Percentiles rank a stretch among this genome's conserved stretches.
These are phyloP conservation scores for Drosophila arizonae DNA, from an alignment of 1,140 invertebrate species.

Conservation along the genomic window DNA sequence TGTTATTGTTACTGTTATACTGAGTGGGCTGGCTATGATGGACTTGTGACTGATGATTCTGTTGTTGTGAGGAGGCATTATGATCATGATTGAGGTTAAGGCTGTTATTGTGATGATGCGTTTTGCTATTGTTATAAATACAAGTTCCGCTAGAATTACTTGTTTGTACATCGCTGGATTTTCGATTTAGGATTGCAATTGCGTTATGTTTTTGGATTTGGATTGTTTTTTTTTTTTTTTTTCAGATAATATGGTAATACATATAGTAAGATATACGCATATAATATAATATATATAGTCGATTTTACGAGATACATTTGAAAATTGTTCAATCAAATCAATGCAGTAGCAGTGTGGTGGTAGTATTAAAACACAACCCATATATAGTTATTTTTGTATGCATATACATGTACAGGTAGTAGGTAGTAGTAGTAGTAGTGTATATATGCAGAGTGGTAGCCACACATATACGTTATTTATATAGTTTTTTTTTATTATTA, in stretches of 20 bases:
- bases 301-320: constrained; percentile 79
- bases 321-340: constrained; percentile 81
- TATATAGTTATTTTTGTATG: constrained; percentile 82
- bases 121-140: constrained; percentile 81
- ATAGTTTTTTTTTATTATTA: constrained; percentile 71
- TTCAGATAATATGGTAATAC: constrained; percentile 76
- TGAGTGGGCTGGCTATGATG: constrained; percentile 26
- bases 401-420: constrained; percentile 82
- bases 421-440: constrained; percentile 76
- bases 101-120: constrained; percentile 71
- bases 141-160: constrained; percentile 82
- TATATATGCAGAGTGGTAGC: constrained; percentile 80
- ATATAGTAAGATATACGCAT: constrained; percentile 71
- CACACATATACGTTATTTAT: constrained; percentile 82
- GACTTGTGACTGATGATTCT: constrained; percentile 31
- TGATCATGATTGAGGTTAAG: constrained; percentile 65
- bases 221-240: constrained; percentile 39
- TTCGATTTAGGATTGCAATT: constrained; percentile 68
- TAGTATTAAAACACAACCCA: constrained; percentile 82
- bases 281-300: constrained; percentile 58
- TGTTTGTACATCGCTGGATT: constrained; percentile 83
- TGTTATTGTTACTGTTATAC: constrained; percentile 36
- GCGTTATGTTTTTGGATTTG: constrained; percentile 35
- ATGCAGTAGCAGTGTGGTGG: constrained; percentile 81
- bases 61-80: constrained; percentile 34